A percentile compares a stretch with the other conserved stretches of the same genome.
Conservation (phyloP, 2,797 vertebrate species). For the Halcyon leucocephala region DNA sequence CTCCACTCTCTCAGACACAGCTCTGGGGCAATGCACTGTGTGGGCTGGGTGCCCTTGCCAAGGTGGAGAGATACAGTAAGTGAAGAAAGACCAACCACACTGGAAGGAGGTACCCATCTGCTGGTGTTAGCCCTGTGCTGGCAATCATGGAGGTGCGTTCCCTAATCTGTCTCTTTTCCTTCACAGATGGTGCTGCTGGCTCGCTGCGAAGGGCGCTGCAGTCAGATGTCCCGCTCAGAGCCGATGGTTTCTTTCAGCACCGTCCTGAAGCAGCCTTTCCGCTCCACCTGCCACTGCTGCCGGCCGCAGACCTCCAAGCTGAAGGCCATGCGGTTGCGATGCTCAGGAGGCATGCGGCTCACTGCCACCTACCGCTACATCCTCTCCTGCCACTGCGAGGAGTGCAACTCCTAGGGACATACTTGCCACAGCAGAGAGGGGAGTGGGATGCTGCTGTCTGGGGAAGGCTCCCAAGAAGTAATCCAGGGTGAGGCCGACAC, state of each 20-base stretch:
- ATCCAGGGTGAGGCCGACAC: background rate
- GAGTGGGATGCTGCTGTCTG: background rate
- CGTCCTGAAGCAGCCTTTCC: conserved; percentile 95
- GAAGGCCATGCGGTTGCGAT: conserved; percentile 93
- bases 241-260: conserved; percentile 96
- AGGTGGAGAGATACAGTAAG: background rate
- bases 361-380: conserved; percentile 98
- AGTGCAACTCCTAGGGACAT: conserved; percentile 87
- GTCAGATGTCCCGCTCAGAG: conserved; percentile 92
- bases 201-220: conserved; percentile 95
- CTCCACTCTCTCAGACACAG: background rate
- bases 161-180: conserved; percentile 8
- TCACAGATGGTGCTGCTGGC: conserved; percentile 94
- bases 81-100: background rate
- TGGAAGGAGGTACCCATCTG: background rate
- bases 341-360: conserved; percentile 90
- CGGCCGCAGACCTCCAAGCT: conserved; percentile 96
- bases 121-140: accelerated
- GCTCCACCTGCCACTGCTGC: conserved; percentile 94
- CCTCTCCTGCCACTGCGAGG: conserved; percentile 95
- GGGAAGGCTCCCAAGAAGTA: background rate
- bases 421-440: background rate
- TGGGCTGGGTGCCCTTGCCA: background rate
- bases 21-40: accelerated
- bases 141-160: accelerated